Evolutionary conservation across 2,797 vertebrate species (phyloP).

Genomic region (Megalops cyprinoides): DNA sequence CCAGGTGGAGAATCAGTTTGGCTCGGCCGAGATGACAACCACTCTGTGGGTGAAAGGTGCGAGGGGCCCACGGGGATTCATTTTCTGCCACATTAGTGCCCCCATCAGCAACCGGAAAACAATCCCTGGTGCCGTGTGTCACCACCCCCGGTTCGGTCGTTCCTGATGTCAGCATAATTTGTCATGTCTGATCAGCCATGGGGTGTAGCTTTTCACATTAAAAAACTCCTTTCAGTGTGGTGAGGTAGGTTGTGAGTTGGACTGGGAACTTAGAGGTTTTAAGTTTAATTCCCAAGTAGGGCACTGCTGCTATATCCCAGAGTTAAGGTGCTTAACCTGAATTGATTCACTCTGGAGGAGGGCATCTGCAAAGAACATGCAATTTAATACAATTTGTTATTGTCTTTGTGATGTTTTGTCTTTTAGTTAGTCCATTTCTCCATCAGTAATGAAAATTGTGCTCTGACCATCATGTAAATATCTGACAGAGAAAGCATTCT

Average conservation of each 20-base stretch:
- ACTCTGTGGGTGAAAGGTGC: slow-evolving; percentile 62
- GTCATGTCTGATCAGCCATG: slow-evolving; percentile 62
- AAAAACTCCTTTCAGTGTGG: too few relatives aligned
- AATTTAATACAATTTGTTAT: slow-evolving; percentile 77
- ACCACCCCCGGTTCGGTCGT: background rate
- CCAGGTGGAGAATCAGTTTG: slow-evolving; percentile 75
- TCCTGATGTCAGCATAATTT: slow-evolving; percentile 54
- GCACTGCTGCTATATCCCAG: too few relatives aligned
- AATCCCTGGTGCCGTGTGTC: too few relatives aligned
- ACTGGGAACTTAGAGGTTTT: too few relatives aligned
- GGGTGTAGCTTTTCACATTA: slow-evolving; percentile 61
- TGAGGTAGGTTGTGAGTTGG: too few relatives aligned
- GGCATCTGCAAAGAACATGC: too few relatives aligned
- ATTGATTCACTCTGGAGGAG: too few relatives aligned
- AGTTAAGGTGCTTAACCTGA: too few relatives aligned
- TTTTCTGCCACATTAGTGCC: slow-evolving; percentile 68
- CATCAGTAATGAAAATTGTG: too few relatives aligned
- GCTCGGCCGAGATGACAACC: slow-evolving; percentile 73
- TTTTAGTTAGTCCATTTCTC: too few relatives aligned
- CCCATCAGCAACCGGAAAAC: slow-evolving; percentile 47
- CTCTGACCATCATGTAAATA: background rate
- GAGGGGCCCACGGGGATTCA: slow-evolving; percentile 51
- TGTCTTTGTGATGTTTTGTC: slow-evolving; percentile 7
- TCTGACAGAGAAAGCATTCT: background rate
- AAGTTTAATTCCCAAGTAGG: too few relatives aligned